Evolutionary conservation across 2,797 vertebrate species (phyloP), one percentile per base, ranked within the genome.

Genomic region (Thripadectes ignobilis): DNA sequence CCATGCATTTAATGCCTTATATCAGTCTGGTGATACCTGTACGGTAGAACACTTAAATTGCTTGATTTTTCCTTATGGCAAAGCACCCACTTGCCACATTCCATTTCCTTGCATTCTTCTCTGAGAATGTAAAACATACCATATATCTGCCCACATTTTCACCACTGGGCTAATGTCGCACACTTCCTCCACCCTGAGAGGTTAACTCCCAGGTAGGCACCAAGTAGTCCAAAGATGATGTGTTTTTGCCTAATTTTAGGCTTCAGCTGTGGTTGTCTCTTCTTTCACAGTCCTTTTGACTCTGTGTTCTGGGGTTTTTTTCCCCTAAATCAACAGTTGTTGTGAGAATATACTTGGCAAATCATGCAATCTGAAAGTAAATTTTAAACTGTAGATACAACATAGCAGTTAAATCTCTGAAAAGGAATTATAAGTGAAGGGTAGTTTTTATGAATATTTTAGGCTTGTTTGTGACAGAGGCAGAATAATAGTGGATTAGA

Each of bases 361-460:
- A 84, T 92, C 76, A 84, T 51, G 43, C 34, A 84, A 73, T 90
- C 36, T 79, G 45, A 71, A 88, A 73, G 54, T 39, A 84, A 73
- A 85, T 69, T 82, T 79, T 76, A 74, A 92, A 63, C 18, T 74
- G 34, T 71, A 80, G 27, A 22, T 83, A 59, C 6, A 89, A 59
- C 29, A 29, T 48, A 48, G 15, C 34, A 74, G 41, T 71, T 89
- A 63, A 79, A 88, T 46, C 24, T 86, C 32, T 81, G 54, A 77
- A 86, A 63, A 71, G 20, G 36, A 43, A 52, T 85, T 69, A 13
- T 52, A 71, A 80, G 7, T 77, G 39, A 73, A 59, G 34, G 10
- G 29, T 85, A 17, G 3, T 59, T 62, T 94, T 92, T 69, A n/a
- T 61, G 19, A 51, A 66, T 51, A 19, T 55, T 7, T 65, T 76